A percentile compares a stretch with the other conserved stretches of the same genome.
Conservation (phyloP, 2,888 invertebrate species). For the Euplagia quadripunctaria region DNA sequence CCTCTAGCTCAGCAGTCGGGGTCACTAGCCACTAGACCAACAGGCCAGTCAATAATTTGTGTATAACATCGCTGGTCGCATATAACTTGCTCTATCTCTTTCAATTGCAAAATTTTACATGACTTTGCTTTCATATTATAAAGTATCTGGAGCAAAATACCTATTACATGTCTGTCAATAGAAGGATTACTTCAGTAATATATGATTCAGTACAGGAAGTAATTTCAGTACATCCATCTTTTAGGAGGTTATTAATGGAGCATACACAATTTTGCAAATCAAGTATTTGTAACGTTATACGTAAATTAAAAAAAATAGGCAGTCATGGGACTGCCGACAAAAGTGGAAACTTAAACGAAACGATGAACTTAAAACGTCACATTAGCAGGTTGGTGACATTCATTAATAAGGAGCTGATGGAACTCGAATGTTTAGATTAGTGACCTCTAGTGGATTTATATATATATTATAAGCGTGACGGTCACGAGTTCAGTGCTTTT, state of each 20-base stretch:
- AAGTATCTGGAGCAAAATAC: conserved; percentile 30
- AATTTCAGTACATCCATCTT: neutral
- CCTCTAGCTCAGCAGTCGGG: too few species aligned
- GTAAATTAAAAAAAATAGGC: neutral
- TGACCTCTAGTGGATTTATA: too few species aligned
- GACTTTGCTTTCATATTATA: conserved; percentile 38
- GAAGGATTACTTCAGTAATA: conserved; percentile 30
- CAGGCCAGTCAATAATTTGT: neutral
- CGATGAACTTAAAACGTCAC: too few species aligned
- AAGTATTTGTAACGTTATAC: neutral
- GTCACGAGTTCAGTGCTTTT: too few species aligned
- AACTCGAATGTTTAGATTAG: too few species aligned
- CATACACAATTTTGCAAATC: neutral
- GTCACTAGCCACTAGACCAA: too few species aligned
- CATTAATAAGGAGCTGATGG: too few species aligned
- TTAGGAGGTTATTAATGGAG: neutral
- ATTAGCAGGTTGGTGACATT: too few species aligned
- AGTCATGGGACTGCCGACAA: too few species aligned
- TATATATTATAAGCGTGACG: too few species aligned
- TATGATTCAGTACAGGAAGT: conserved; percentile 1
- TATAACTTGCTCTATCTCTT: conserved; percentile 13
- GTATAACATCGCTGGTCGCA: neutral
- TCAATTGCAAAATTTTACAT: conserved; percentile 46
- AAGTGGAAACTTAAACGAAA: too few species aligned
- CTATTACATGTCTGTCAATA: conserved; percentile 38